Conservation (phyloP, 1,140 invertebrate genomes). For the Hydropsyche tenuis region DNA sequence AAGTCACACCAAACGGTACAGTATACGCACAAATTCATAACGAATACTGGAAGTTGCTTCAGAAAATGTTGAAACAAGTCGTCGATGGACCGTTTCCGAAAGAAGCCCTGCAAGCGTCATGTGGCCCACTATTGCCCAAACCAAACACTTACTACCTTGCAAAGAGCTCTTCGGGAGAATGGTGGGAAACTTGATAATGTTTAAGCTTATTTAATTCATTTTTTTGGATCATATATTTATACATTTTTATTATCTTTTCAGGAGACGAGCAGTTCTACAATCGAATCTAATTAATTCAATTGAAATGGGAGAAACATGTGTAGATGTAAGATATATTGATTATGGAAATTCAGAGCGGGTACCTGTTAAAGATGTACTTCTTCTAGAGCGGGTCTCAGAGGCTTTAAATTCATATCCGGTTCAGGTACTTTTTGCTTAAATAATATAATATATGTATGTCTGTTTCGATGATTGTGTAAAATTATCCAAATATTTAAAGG, state of each 20-base stretch:
- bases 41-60: constrained; percentile 38
- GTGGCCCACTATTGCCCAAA: constrained; percentile 31
- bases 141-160: constrained; percentile 40
- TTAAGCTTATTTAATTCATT: neutral
- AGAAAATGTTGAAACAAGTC: constrained; percentile 42
- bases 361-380: constrained; percentile 37
- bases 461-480: constrained; percentile 1
- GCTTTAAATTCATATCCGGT: constrained; percentile 41
- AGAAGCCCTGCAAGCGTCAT: constrained; percentile 41
- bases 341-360: constrained; percentile 38
- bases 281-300: constrained; percentile 24
- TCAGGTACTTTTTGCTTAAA: constrained; percentile 39
- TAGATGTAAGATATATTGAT: constrained; percentile 40
- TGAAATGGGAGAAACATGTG: neutral
- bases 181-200: constrained; percentile 26
- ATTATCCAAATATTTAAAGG: constrained; percentile 33
- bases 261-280: constrained; percentile 40
- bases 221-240: neutral
- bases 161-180: constrained; percentile 44
- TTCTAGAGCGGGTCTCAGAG: constrained; percentile 37
- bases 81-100: constrained; percentile 37
- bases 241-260: constrained; percentile 6
- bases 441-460: neutral
- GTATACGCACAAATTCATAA: constrained; percentile 45
- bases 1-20: constrained; percentile 31